Evolutionary conservation across 2,797 vertebrate species (phyloP).

Genomic region (Eptatretus atami): DNA sequence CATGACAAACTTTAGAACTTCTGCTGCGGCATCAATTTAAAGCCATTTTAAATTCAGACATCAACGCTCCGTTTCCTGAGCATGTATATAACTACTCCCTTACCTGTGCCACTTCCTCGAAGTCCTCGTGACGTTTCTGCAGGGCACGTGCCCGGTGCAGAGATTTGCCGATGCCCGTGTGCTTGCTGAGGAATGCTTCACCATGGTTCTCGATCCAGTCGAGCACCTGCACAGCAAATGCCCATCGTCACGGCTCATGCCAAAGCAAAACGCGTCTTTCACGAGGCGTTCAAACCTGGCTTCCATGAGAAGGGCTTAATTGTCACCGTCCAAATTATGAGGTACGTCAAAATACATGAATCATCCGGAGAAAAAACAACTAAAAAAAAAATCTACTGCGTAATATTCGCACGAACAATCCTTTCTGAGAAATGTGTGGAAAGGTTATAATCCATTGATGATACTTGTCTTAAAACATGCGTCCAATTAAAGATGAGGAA

Average conservation of each 20-base stretch:
- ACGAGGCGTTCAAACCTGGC: not conserved
- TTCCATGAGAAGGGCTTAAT: not conserved
- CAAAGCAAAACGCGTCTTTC: constrained; percentile 2
- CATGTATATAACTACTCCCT: not conserved
- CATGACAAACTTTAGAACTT: no score
- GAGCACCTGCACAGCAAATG: constrained; percentile 27
- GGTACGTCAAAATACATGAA: not conserved
- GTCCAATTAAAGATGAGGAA: no score
- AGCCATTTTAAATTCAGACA: no score
- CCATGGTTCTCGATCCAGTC: constrained; percentile 96
- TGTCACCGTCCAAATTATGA: not conserved
- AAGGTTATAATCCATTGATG: no score
- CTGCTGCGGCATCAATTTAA: no score
- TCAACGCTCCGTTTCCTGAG: no score
- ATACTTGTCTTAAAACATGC: no score
- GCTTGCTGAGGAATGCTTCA: constrained; percentile 82
- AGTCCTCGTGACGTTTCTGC: constrained; percentile 83
- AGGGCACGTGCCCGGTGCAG: constrained; percentile 63
- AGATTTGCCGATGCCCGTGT: constrained; percentile 77
- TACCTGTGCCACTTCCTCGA: constrained; percentile 91
- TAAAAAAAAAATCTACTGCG: no score
- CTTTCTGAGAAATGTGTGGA: no score
- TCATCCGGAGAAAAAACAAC: not conserved
- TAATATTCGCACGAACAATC: no score
- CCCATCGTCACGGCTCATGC: not conserved